Conservation (phyloP, 2,797 vertebrate genomes). For the Iguana delicatissima region DNA sequence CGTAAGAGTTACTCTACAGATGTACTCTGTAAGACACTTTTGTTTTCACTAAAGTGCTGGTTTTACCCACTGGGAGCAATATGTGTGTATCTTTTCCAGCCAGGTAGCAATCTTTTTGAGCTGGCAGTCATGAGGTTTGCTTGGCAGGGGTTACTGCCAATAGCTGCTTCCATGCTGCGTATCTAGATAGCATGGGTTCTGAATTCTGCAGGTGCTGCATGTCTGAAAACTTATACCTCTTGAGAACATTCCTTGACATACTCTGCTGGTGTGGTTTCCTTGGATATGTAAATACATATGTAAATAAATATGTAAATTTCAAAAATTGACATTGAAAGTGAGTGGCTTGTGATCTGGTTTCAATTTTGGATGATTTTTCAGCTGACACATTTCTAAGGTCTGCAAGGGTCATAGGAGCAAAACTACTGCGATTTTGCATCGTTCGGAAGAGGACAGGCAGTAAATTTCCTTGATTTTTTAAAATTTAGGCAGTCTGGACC, state of each 20-base stretch:
- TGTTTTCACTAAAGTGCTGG: background rate
- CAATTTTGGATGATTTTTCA: no score
- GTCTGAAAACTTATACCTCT: background rate
- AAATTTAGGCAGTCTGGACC: no score
- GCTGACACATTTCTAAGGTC: no score
- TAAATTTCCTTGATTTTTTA: no score
- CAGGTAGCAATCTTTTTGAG: conserved; percentile 2
- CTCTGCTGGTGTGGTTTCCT: background rate
- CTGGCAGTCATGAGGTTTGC: background rate
- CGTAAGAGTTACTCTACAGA: background rate
- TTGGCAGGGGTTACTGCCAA: background rate
- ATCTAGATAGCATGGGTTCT: background rate
- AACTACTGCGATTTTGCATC: no score
- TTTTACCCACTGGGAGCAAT: background rate
- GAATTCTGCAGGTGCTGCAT: background rate
- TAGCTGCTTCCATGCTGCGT: background rate
- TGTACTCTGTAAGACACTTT: background rate
- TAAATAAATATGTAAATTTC: no score
- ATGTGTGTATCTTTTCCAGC: background rate
- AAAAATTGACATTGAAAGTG: no score
- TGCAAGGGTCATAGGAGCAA: no score
- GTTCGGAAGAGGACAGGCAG: no score
- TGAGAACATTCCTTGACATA: background rate
- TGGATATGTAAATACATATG: background rate
- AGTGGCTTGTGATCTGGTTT: no score